Conservation (phyloP, 1,140 invertebrate genomes). For the Panagrolaimus sp. region DNA sequence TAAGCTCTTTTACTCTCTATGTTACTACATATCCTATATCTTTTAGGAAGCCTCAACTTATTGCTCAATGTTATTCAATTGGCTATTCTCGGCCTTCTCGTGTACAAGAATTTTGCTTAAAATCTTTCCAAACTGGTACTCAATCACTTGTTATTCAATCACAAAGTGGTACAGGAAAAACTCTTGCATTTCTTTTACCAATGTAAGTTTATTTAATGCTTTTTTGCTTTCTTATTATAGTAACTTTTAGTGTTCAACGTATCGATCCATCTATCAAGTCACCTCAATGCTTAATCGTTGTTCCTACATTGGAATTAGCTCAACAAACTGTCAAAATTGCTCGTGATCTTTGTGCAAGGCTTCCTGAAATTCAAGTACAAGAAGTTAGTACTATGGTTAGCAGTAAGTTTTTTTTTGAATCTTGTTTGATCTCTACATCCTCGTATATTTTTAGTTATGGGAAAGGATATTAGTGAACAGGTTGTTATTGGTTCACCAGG, state of each 20-base stretch:
- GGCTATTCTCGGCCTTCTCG: constrained; percentile 94
- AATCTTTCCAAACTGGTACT: constrained; percentile 61
- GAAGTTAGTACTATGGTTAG: constrained; percentile 63
- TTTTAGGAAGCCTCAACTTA: constrained; percentile 26
- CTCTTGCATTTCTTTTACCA: constrained; percentile 90
- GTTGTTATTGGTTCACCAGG: constrained; percentile 71
- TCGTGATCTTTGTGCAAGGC: constrained; percentile 83
- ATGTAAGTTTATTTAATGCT: too few relatives aligned
- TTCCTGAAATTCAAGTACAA: constrained; percentile 77
- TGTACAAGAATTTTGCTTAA: constrained; percentile 85
- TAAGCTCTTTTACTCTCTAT: too few relatives aligned
- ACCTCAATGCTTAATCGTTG: constrained; percentile 81
- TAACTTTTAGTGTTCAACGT: too few relatives aligned
- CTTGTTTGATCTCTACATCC: background rate
- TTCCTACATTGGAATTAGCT: constrained; percentile 93
- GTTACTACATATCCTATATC: too few relatives aligned
- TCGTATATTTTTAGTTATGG: too few relatives aligned
- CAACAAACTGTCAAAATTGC: constrained; percentile 88
- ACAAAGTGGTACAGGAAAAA: constrained; percentile 97
- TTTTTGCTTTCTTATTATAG: too few relatives aligned
- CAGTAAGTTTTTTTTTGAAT: background rate
- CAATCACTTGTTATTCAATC: constrained; percentile 98
- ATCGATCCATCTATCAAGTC: constrained; percentile 73
- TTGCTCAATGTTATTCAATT: constrained; percentile 66
- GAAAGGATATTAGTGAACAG: constrained; percentile 66